Base-by-base conservation (phyloP, 2,113 vertebrate genomes). In the Python bivittatus region DNA sequence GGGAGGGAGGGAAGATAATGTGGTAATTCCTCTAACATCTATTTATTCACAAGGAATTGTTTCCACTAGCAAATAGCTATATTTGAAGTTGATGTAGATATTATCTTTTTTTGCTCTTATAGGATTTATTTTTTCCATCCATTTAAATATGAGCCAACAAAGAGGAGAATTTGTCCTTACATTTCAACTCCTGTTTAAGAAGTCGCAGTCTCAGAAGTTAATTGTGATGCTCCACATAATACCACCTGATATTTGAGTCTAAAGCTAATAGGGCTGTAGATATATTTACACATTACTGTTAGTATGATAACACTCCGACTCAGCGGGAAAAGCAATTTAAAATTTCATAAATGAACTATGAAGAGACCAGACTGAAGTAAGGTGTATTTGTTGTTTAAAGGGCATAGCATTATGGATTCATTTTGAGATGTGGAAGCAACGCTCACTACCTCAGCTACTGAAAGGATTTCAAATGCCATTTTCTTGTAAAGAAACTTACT, bases 381-480 rank as follows among this genome's bases (percentile, higher is more conserved):
- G 61, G 90, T 88, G 17, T 90, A 88, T 61, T 94, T 94, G 27
- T 25, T 92, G 1, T 1, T 92, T 93, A 89, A 13, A 58, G 13
- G 86, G 53, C 90, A 53, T 33, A 79, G 53, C 86, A 93, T 87
- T 94, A 91, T 90, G n/a, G 86, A 93, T 93, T 85, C 52, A 86
- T 89, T 79, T 93, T 85, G 54, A 91, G 53, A 89, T 93, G 86
- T 38, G 20, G 88, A 93, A 87, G 56, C 86, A 92, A 84, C 23
- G 93, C 52, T 84, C 48, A 87, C 10, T 92, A 94, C 5, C 11
- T 0, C 2, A 60, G 0, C 53, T 91, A 94, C 13, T 92, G 29
- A 17, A 92, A 60, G 61, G 92, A 93, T 20, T 94, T 90, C 88
- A 95, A 94, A 88, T 79, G 89, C 88, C 29, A 93, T 5, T 72